These are phyloP conservation scores for Rugalucina vietnamica DNA, from an alignment of 2,888 invertebrate genomes.

Conservation along the genomic window DNA sequence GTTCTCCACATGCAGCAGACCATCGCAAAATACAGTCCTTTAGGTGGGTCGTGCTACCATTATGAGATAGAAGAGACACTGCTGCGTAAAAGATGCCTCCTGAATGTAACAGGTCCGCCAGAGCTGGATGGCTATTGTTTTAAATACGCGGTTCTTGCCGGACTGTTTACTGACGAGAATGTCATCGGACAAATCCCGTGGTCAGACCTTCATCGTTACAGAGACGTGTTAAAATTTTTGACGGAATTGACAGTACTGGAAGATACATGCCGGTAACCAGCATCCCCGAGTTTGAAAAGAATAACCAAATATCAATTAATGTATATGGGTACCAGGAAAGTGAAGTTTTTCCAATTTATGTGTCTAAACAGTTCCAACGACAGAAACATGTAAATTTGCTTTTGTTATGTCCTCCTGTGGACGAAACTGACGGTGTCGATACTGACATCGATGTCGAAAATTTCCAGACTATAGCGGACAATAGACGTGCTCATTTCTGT, in stretches of 20 bases:
- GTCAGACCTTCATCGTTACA: background rate
- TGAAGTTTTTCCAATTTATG: background rate
- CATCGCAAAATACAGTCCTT: background rate
- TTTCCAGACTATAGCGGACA: background rate
- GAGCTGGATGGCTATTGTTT: slow-evolving; percentile 6
- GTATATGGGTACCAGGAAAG: background rate
- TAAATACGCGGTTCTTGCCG: slow-evolving; percentile 7
- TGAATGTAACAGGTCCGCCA: slow-evolving; percentile 9
- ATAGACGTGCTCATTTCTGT: background rate
- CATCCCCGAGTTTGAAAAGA: background rate
- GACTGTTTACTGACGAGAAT: background rate
- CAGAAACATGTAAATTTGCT: slow-evolving; percentile 5
- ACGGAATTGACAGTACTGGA: background rate
- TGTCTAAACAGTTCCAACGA: background rate
- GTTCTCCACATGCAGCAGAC: background rate
- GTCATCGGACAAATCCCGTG: background rate
- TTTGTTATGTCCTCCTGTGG: background rate
- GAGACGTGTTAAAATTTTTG: background rate
- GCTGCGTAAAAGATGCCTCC: background rate
- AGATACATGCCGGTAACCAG: slow-evolving; percentile 1
- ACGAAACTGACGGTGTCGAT: background rate
- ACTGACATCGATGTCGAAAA: background rate
- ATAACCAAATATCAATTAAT: background rate
- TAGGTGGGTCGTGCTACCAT: background rate
- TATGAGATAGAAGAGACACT: background rate